Evolutionary conservation across 37 sponge, comb jelly and placozoan species (phyloP), one percentile per base, ranked within the genome.

Genomic region (Lycopodina hypogea): DNA sequence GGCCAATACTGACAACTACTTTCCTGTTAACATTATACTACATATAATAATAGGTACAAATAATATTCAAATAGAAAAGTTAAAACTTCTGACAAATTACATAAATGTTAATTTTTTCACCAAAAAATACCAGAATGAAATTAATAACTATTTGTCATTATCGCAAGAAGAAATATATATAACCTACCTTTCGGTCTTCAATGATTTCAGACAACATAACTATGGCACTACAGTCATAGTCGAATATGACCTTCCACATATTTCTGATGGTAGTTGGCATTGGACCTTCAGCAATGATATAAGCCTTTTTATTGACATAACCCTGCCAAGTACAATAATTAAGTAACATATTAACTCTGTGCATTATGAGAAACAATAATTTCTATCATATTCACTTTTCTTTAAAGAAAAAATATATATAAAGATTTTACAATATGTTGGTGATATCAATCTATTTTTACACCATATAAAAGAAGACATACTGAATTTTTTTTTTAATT

Each of bases 191-290:
- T 34, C 39, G 56, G 51, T 55, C 50, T 53, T 78, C 79, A 35
- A 52, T 52, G 11, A 78, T 38, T 28, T 30, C 65, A 34, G 80
- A 87, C 29, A 79, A 38, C 88, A 87, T 87, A 34, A 78, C 52
- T 33, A 83, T 79, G 32, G 79, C 69, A 6, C 58, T 58, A 84
- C 89, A 89, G 34, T 79, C 30, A 19, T 62, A 56, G 34, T 89
- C 74, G 50, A 35, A 64, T 42, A 84, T 65, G 79, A 89, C 82
- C 62, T 69, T 72, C 89, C 89, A 89, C 81, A 89, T 84, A 30
- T 74, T 39, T 12, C 69, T 52, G 42, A 42, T 30, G 0, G 89
- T 89, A 57, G 23, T 8, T 32, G 62, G 40, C 76, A 84, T 80
- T 0, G 89, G 89, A 1, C 48, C 75, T 58, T 89, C 68, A 15